Conservation (phyloP, 2,888 invertebrate genomes). For the Cylindroiulus punctatus region DNA sequence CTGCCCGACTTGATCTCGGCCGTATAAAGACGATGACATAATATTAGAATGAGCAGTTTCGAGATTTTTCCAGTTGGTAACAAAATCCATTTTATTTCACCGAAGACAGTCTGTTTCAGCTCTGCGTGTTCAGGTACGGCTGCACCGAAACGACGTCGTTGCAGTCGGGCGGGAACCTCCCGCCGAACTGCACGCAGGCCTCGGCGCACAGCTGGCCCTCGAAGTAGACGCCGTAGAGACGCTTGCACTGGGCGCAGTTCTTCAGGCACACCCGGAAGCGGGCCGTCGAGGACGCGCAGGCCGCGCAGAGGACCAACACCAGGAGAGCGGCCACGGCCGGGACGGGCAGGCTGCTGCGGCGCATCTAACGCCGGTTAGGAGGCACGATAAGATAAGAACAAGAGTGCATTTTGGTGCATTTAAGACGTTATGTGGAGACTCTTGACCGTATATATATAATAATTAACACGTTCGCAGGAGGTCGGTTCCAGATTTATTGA, state of each 20-base stretch:
- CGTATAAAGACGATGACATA: no score
- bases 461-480: no score
- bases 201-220: conserved; percentile 87
- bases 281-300: not conserved
- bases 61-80: not conserved
- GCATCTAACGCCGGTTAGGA: not conserved
- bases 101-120: not conserved
- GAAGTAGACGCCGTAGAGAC: conserved; percentile 87
- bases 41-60: no score
- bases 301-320: not conserved
- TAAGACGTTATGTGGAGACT: no score
- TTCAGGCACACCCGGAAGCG: conserved; percentile 66
- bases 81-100: not conserved
- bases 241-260: conserved; percentile 90
- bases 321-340: not conserved
- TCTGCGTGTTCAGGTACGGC: conserved; percentile 75
- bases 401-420: no score
- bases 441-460: no score
- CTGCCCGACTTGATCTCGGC: not conserved
- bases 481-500: no score
- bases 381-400: no score
- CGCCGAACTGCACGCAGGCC: conserved; percentile 83
- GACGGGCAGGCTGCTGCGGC: not conserved
- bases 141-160: conserved; percentile 83
- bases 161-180: conserved; percentile 85